Base-by-base conservation (phyloP, 2,113 vertebrate genomes). In the Ascaphus truei region DNA sequence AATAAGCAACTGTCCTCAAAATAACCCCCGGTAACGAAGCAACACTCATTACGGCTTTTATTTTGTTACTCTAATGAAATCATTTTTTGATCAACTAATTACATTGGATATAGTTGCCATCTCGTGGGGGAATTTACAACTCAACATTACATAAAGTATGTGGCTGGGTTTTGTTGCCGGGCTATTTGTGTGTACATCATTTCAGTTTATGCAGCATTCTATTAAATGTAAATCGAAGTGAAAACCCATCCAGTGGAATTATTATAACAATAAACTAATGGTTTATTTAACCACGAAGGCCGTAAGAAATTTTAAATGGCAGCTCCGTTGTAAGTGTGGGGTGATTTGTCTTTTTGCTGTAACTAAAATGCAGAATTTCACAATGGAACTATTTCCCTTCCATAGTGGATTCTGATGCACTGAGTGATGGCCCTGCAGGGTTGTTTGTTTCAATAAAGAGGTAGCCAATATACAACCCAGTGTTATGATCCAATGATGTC, bases 201-300 rank as follows among this genome's bases (percentile, higher is more conserved):
- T 64, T 22, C 47, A 16, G 30, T 64, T 64, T 51, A 37, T 41
- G 34, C 23, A 39, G 20, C 50, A 22, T 66, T 66, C 34, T 29
- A 66, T 66, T 55, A 66, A 31, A 31, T 43, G 62, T 18, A 30
- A 55, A 41, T 55, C 27, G 33, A 55, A 20, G 63, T 26, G 51
- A 27, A 18, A 68, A 58, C 15, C 39, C 53, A 13, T 36, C n/a
- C 9, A 7, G 18, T 4, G 65, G 53, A 68, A 36, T 47, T 34
- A 68, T 57, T 43, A 68, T 9, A 5, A 9, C 34, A 22, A 33
- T 68, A 68, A 68, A 58, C 37, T 16, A 33, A 25, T 13, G 52
- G 27, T 67, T 56, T 56, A 45, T 67, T 43, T 43, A 67, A 67
- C 30, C 29, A 12, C 51, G 13, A 8, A 10, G 61, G 8, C 18